Evolutionary conservation across 2,797 vertebrate genomes (phyloP), one percentile per base, ranked within the genome.

Genomic region (Thripadectes ignobilis): DNA sequence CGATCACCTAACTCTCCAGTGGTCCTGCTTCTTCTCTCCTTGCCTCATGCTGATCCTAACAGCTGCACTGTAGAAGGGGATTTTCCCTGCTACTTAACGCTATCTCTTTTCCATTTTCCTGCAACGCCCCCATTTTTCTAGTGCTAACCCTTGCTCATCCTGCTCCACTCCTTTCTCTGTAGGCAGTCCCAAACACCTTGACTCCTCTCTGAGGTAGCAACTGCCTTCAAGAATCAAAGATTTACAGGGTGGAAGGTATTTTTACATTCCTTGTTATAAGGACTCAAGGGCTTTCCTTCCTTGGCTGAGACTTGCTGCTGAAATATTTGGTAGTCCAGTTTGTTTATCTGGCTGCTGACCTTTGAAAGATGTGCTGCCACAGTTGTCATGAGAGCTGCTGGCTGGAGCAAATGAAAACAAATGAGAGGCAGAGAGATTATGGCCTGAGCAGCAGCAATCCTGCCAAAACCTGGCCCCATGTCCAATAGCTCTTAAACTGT

Each of bases 351-450:
- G 76, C 80, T 11, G 12, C 92, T 66, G 85, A 80, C 85, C 83
- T 96, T 92, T 95, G 88, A 97, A 96, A 83, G 94, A 95, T 95
- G 85, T 86, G 90, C 92, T 95, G 95, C 90, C 88, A 90, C 85
- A 14, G 26, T 67, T 96, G 94, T 96, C 95, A 93, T 69, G 77
- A 63, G 59, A 5, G 1, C 85, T 88, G 85, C 90, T 95, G 10
- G 26, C 74, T 4, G 20, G 73, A 95, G 85, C 94, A 95, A 95
- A 97, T 95, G 85, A 96, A 88, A 95, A 95, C 80, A 97, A 96
- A 96, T 96, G 95, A 92, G 92, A 96, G 80, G 88, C 23, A 5
- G 83, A 71, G 80, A 80, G 76, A 95, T 82, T 79, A 87, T 12
- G 71, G 80, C 94, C 80, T 51, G 80, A 94, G 80, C 76, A 88